A percentile compares a stretch with the other conserved stretches of the same genome.
Conservation (phyloP, 2,113 vertebrate species). For the Accipiter cooperii region DNA sequence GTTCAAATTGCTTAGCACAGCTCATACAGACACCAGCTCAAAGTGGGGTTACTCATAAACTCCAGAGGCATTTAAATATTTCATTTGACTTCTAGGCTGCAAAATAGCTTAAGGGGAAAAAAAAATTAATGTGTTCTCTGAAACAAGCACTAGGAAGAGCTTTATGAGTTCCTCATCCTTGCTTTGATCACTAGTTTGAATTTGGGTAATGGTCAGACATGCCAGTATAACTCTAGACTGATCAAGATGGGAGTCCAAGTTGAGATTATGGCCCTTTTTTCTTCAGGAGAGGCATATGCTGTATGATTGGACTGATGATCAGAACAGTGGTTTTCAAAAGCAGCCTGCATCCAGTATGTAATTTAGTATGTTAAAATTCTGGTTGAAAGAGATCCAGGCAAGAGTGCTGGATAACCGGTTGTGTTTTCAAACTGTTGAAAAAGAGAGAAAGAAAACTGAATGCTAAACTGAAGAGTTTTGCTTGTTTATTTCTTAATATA, state of each 20-base stretch:
- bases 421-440: neutral
- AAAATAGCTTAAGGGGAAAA: neutral
- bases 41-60: neutral
- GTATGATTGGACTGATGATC: neutral
- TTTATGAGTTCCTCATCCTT: neutral
- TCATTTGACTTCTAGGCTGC: slow-evolving; percentile 2
- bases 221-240: neutral
- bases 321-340: neutral
- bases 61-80: neutral
- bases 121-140: neutral
- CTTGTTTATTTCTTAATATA: neutral
- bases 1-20: neutral
- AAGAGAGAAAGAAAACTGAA: neutral
- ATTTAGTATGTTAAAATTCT: neutral
- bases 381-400: neutral
- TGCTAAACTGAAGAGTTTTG: neutral
- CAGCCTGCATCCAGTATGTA: neutral
- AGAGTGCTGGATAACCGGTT: neutral
- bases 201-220: neutral
- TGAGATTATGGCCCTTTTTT: neutral
- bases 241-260: neutral
- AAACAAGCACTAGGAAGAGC: neutral
- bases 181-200: neutral
- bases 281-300: neutral
- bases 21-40: neutral